phyloP scores from a whole-genome alignment of 2,888 invertebrate genomes.

The Ectobius pallidus region DNA sequence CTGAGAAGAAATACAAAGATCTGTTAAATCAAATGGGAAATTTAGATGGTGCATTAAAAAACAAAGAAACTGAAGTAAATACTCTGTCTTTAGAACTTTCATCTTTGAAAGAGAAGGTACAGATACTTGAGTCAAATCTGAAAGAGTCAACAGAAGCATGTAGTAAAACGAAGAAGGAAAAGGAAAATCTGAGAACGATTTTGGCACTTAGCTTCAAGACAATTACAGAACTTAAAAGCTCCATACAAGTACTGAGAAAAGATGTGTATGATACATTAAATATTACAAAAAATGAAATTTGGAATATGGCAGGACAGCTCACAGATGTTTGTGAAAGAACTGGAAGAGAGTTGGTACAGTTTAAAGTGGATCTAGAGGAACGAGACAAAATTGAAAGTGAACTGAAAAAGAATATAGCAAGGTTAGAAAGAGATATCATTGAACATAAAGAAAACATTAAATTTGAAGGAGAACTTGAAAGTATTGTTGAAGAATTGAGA shows the following conservation, averaged over 20 bases:
- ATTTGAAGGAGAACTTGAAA: conserved; percentile 48
- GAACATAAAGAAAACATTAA: conserved; percentile 21
- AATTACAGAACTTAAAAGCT: conserved; percentile 6
- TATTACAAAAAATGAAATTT: background rate
- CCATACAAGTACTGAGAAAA: background rate
- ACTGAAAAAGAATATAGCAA: background rate
- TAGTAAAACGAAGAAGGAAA: background rate
- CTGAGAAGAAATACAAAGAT: conserved; percentile 49
- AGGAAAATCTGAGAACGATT: background rate
- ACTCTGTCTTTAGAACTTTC: conserved; percentile 19
- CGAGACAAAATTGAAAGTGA: background rate
- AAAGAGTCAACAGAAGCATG: conserved; percentile 12
- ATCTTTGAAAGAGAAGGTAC: conserved; percentile 27
- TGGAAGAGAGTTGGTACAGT: background rate
- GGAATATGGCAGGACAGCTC: background rate
- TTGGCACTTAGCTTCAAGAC: conserved; percentile 23
- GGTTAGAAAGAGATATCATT: conserved; percentile 7
- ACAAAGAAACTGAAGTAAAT: background rate
- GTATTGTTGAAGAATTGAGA: conserved; percentile 55
- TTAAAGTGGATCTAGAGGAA: background rate
- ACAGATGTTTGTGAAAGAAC: background rate
- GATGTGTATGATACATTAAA: background rate
- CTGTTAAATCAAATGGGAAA: conserved; percentile 17
- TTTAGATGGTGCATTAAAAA: background rate
- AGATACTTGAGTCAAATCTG: conserved; percentile 4